Evolutionary conservation across 2,888 invertebrate species (phyloP).

Genomic region (Chrysopilus asiliformis): DNA sequence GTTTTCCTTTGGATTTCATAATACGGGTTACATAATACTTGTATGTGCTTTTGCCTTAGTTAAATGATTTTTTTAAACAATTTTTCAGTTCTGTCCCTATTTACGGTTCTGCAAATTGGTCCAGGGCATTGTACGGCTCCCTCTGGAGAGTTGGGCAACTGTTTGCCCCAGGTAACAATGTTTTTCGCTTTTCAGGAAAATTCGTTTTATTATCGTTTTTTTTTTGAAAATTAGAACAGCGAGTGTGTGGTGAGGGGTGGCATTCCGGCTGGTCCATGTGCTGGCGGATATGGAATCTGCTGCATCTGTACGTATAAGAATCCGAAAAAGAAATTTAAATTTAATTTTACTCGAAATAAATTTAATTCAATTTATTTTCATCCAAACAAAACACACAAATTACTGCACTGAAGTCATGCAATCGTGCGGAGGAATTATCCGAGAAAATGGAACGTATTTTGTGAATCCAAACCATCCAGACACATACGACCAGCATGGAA

Average conservation of each 20-base stretch:
- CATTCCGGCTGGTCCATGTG: slow-evolving; percentile 63
- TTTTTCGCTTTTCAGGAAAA: too few species aligned
- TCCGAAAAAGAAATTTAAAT: not conserved
- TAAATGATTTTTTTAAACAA: not conserved
- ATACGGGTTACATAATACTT: too few species aligned
- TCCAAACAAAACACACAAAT: not conserved
- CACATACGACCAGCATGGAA: slow-evolving; percentile 60
- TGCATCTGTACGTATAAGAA: slow-evolving; percentile 32
- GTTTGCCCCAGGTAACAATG: too few species aligned
- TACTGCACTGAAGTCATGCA: slow-evolving; percentile 46
- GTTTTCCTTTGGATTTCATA: too few species aligned
- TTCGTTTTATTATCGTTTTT: too few species aligned
- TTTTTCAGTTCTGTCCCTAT: slow-evolving; percentile 57
- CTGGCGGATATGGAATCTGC: slow-evolving; percentile 39
- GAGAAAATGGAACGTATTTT: slow-evolving; percentile 76
- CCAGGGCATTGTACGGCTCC: slow-evolving; percentile 61
- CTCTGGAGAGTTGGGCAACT: slow-evolving; percentile 70
- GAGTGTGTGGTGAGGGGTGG: slow-evolving; percentile 64
- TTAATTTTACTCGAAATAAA: too few species aligned
- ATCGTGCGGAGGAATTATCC: slow-evolving; percentile 62
- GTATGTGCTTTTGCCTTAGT: too few species aligned
- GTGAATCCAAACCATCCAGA: slow-evolving; percentile 71
- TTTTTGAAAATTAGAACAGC: too few species aligned
- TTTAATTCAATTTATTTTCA: too few species aligned
- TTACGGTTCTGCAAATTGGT: slow-evolving; percentile 65